Percentiles rank a stretch among this genome's conserved stretches.
Conservation (phyloP, 1,140 invertebrate genomes). For the Oryctes rhinoceros region DNA sequence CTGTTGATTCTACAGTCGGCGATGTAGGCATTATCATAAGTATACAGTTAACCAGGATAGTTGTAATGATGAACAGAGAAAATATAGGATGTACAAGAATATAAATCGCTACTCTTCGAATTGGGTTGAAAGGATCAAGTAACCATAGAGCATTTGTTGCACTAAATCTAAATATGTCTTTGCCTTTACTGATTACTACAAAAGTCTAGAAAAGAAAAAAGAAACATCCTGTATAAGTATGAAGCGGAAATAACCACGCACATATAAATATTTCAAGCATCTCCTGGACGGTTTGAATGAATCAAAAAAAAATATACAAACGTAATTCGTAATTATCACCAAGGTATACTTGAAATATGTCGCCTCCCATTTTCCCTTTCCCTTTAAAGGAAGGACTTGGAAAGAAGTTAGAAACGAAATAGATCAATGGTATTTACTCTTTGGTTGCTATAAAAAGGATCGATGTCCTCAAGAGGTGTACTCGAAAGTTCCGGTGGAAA, state of each 20-base stretch:
- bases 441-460: conserved; percentile 91
- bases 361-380: no score
- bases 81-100: conserved; percentile 97
- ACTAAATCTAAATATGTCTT: conserved; percentile 98
- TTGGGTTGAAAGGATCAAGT: conserved; percentile 96
- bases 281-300: not conserved
- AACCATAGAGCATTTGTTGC: conserved; percentile 95
- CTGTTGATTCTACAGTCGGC: conserved; percentile 92
- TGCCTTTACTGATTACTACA: conserved; percentile 97
- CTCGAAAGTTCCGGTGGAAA: conserved; percentile 91
- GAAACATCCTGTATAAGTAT: conserved; percentile 45
- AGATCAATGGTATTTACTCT: conserved; percentile 69
- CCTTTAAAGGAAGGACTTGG: no score
- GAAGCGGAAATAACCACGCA: not conserved
- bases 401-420: not conserved
- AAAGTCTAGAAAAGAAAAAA: conserved; percentile 84
- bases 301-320: not conserved
- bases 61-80: conserved; percentile 97
- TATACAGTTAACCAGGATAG: conserved; percentile 97
- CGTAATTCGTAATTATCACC: not conserved
- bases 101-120: conserved; percentile 95
- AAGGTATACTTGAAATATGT: no score
- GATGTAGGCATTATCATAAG: conserved; percentile 97
- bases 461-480: conserved; percentile 95
- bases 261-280: not conserved